Percentiles rank a stretch among this genome's conserved stretches.
These are phyloP conservation scores for Phenganax subtilis DNA, from an alignment of 92 coral and sea anemone species.

Conservation along the genomic window DNA sequence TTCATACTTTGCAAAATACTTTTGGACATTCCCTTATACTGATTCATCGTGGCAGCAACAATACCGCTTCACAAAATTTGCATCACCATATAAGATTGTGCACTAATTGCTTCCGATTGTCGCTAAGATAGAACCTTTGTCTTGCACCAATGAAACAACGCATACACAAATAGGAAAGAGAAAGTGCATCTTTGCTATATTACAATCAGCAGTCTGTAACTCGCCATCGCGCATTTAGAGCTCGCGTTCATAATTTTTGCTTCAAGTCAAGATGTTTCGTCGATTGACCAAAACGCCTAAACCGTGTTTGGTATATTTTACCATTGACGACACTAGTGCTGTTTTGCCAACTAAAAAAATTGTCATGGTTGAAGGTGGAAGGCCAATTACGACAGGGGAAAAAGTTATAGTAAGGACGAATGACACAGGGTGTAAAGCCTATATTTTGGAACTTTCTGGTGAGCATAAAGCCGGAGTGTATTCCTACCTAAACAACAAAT, in stretches of 20 bases:
- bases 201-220: neutral
- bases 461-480: neutral
- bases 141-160: neutral
- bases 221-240: neutral
- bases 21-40: too few species aligned
- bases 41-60: too few species aligned
- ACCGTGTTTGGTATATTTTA: constrained; percentile 6
- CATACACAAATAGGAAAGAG: neutral
- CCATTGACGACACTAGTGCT: neutral
- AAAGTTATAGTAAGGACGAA: neutral
- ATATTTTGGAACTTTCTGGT: constrained; percentile 10
- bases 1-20: too few species aligned
- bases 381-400: neutral
- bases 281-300: constrained; percentile 13
- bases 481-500: neutral
- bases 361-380: neutral
- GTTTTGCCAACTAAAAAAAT: constrained; percentile 9
- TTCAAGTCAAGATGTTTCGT: constrained; percentile 14
- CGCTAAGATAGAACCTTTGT: neutral
- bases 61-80: too few species aligned
- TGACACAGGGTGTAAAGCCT: neutral
- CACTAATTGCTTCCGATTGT: too few species aligned
- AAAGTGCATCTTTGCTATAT: neutral
- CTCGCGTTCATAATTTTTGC: neutral
- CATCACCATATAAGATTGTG: too few species aligned